Evolutionary conservation across 2,888 invertebrate species (phyloP).

Genomic region (Diaperis boleti): DNA sequence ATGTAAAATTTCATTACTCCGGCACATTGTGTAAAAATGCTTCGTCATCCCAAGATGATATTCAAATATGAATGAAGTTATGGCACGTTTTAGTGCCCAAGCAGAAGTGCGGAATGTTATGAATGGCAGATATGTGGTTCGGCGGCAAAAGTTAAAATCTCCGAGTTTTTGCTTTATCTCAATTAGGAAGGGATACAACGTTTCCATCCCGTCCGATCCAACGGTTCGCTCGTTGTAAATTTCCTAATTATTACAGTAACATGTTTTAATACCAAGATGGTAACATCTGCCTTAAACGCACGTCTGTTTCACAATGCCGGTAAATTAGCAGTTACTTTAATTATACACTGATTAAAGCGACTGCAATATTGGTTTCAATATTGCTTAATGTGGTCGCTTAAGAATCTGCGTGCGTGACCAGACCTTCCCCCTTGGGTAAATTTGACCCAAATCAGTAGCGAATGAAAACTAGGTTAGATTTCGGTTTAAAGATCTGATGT

Average conservation of each 20-base stretch:
- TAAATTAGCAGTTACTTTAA: neutral
- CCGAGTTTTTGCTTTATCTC: too few relatives aligned
- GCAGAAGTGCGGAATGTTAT: too few relatives aligned
- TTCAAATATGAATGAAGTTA: neutral
- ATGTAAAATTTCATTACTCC: too few relatives aligned
- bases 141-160: too few relatives aligned
- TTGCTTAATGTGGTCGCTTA: slow-evolving; percentile 13
- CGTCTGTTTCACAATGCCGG: neutral
- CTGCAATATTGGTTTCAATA: slow-evolving; percentile 3
- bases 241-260: too few relatives aligned
- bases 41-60: neutral
- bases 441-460: slow-evolving; percentile 45
- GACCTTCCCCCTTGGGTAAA: slow-evolving; percentile 42
- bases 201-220: too few relatives aligned
- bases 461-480: slow-evolving; percentile 46
- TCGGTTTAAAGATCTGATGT: slow-evolving; percentile 16
- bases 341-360: neutral
- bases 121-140: too few relatives aligned
- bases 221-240: too few relatives aligned
- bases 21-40: neutral
- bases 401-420: slow-evolving; percentile 23
- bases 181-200: too few relatives aligned
- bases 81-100: neutral
- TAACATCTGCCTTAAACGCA: neutral
- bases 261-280: neutral